Percentiles rank a stretch among this genome's conserved stretches.
These are phyloP conservation scores for Semotilus atromaculatus DNA, from an alignment of 2,797 vertebrate species.

Conservation along the genomic window DNA sequence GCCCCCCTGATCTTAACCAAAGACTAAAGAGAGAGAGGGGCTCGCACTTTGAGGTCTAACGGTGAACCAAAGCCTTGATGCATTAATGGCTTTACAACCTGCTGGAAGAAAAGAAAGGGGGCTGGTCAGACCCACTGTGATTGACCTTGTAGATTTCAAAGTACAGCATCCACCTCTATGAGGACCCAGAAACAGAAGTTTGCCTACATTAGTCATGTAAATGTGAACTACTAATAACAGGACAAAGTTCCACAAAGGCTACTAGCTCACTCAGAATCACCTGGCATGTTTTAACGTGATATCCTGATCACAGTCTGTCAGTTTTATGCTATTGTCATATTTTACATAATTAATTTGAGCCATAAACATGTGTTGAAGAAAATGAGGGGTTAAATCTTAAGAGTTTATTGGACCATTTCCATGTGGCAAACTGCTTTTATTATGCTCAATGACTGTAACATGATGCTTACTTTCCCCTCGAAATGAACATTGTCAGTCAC, in stretches of 20 bases:
- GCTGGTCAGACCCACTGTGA: conserved; percentile 50
- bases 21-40: conserved; percentile 55
- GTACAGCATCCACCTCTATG: conserved; percentile 12
- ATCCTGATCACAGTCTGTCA: conserved; percentile 1
- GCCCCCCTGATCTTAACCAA: conserved; percentile 57
- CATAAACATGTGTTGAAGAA: neutral
- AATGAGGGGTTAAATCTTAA: neutral
- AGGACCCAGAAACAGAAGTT: conserved; percentile 23
- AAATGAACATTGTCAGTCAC: neutral
- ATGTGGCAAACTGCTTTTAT: neutral
- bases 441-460: neutral
- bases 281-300: conserved; percentile 13
- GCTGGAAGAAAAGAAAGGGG: conserved; percentile 58
- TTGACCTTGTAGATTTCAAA: conserved; percentile 50
- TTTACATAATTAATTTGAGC: neutral
- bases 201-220: conserved; percentile 8
- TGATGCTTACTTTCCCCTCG: neutral
- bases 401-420: neutral
- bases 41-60: conserved; percentile 56
- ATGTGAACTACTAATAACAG: conserved; percentile 27
- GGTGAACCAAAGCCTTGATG: conserved; percentile 58
- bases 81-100: conserved; percentile 64
- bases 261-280: neutral
- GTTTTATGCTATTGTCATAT: neutral
- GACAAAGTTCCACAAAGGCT: neutral